phyloP scores from a whole-genome alignment of 1,140 invertebrate genomes.

The Druon quercuslanigerum region DNA sequence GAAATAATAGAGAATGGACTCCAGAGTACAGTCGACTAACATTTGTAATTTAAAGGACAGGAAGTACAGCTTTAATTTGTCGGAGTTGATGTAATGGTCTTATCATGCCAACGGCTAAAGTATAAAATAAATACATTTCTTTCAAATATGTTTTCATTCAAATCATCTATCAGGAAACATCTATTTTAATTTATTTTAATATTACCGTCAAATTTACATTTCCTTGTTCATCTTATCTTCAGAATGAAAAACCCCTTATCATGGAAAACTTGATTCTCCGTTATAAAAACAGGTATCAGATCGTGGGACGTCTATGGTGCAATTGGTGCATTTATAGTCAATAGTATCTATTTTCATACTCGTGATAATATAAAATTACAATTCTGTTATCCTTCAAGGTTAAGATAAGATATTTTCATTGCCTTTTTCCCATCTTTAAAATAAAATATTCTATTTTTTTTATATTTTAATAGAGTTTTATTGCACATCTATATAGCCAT shows the following conservation, averaged over 20 bases:
- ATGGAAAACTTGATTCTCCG: not conserved
- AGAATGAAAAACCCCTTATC: conserved; percentile 1
- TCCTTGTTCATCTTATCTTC: not conserved
- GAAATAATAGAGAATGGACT: conserved; percentile 22
- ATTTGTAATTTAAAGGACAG: conserved; percentile 15
- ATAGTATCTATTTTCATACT: conserved; percentile 12
- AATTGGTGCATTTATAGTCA: conserved; percentile 13
- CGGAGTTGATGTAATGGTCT: not conserved
- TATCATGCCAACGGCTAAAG: not conserved
- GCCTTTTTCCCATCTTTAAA: too few species aligned
- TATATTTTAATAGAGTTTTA: too few species aligned
- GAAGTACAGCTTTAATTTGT: conserved; percentile 9
- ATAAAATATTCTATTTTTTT: too few species aligned
- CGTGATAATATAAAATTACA: conserved; percentile 3
- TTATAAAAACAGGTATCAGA: conserved; percentile 10
- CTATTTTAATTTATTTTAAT: not conserved
- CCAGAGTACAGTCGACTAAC: not conserved
- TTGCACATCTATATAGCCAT: too few species aligned
- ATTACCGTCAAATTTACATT: not conserved
- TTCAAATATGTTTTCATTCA: not conserved
- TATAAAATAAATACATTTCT: not conserved
- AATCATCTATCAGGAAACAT: not conserved
- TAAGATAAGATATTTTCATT: not conserved
- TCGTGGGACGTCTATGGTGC: not conserved
- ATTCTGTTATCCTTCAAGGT: not conserved